Base-by-base conservation (phyloP, 92 coral and sea anemone species). In the Paragorgia papillata region DNA sequence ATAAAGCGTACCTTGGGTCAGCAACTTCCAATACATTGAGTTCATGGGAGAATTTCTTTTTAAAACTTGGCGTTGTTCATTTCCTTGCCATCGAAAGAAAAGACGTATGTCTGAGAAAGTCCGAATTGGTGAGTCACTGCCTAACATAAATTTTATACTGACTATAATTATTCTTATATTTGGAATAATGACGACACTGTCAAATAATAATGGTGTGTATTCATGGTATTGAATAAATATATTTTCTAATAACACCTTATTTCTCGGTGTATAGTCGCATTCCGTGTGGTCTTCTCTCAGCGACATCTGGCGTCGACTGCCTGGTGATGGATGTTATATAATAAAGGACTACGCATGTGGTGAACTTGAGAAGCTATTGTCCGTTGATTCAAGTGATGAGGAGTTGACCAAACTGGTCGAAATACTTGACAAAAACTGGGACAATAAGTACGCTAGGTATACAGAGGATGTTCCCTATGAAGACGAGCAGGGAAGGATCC, bases 71-170 rank as follows among this genome's bases (percentile, higher is more conserved):
- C 32, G 92, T 92, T 18, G 79, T 80, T 41, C 85, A 83, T 63
- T 92, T 90, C 61, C 87, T 92, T 30, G 89, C 91, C 58, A 89
- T 92, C 39, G 85, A 92, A 73, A 82, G 87, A 50, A 89, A 84
- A 50, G 82, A 83, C 50, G 84, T 75, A 14, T 78, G 50, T 32
- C 80, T 89, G 62, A 84, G 60, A 27, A 87, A 85, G 35, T 75
- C 50, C 73, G 63, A 44, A 41, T 65, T 87, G 92, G 96, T 89
- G 63, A 84, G 87, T 7, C 46, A 49, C 6, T 9, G 21, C n/a
- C n/a, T n/a, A n/a, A n/a, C n/a, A n/a, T n/a, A n/a, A n/a, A n/a
- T n/a, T n/a, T n/a, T n/a, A n/a, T n/a, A n/a, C n/a, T n/a, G n/a
- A n/a, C n/a, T n/a, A n/a, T n/a, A n/a, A n/a, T n/a, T n/a, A n/a